Evolutionary conservation across 2,797 vertebrate species (phyloP).

Genomic region (Carcharodon carcharias): DNA sequence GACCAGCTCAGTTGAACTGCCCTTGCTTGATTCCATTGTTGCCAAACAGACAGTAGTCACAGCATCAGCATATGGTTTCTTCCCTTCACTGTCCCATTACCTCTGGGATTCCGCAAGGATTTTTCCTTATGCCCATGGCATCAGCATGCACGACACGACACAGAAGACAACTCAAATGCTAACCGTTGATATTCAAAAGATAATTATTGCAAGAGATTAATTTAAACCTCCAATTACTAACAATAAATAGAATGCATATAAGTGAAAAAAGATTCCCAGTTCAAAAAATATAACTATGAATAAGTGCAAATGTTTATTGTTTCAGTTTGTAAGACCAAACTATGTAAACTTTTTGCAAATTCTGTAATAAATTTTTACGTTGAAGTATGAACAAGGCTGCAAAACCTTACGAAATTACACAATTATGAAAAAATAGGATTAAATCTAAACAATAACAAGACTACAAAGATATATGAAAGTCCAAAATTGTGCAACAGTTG

Average conservation of each 20-base stretch:
- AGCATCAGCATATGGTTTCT: background rate
- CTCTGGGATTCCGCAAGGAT: background rate
- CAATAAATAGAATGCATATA: background rate
- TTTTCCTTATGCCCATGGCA: background rate
- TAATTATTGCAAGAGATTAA: too few relatives aligned
- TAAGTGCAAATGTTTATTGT: background rate
- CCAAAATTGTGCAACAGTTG: too few relatives aligned
- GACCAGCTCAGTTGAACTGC: background rate
- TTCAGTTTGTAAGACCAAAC: background rate
- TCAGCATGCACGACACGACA: background rate
- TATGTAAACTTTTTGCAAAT: background rate
- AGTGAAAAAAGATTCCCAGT: background rate
- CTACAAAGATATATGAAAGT: too few relatives aligned
- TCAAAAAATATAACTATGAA: background rate
- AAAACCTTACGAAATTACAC: too few relatives aligned
- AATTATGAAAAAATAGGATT: too few relatives aligned
- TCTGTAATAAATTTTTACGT: too few relatives aligned
- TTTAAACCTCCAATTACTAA: too few relatives aligned
- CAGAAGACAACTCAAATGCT: background rate
- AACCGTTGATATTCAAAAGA: too few relatives aligned
- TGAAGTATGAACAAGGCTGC: too few relatives aligned
- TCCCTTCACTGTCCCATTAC: background rate
- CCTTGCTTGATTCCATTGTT: background rate
- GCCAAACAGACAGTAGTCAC: background rate
- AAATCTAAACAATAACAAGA: too few relatives aligned